A percentile compares a stretch with the other conserved stretches of the same genome.
phyloP scores from a whole-genome alignment of 1,140 invertebrate genomes.

The Melitaea cinxia region DNA sequence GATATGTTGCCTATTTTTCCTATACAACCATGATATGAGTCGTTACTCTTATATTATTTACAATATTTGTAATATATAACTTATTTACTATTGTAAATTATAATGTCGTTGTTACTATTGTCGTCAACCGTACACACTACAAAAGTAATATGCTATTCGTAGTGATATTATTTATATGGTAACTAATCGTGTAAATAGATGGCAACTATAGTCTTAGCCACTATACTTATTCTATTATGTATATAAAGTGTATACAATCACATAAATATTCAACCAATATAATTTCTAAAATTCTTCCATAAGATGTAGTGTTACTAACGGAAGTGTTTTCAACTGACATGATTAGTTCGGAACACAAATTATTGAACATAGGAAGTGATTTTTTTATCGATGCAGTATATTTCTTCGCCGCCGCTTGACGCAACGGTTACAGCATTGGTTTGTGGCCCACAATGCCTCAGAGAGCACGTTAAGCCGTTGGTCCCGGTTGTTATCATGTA shows the following conservation, averaged over 20 bases:
- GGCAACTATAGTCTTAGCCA: not conserved
- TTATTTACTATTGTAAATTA: not conserved
- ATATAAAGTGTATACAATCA: not conserved
- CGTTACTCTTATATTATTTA: not conserved
- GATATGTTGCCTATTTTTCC: not conserved
- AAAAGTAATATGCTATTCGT: not conserved
- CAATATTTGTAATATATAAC: not conserved
- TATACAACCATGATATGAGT: not conserved
- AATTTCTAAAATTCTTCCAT: not conserved
- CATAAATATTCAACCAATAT: not conserved
- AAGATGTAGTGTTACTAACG: no score
- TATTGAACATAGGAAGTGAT: no score
- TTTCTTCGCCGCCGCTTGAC: no score
- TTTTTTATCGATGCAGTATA: no score
- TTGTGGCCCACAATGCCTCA: no score
- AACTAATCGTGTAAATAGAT: not conserved
- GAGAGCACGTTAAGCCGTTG: no score
- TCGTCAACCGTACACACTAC: conserved; percentile 5
- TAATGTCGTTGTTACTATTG: conserved; percentile 6
- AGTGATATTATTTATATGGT: not conserved
- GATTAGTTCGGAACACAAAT: no score
- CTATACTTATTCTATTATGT: not conserved
- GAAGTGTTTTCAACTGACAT: no score
- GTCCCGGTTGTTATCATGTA: no score
- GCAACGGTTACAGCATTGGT: no score